phyloP scores from a whole-genome alignment of 2,113 vertebrate genomes.

The Cyanoramphus novaezelandiae region DNA sequence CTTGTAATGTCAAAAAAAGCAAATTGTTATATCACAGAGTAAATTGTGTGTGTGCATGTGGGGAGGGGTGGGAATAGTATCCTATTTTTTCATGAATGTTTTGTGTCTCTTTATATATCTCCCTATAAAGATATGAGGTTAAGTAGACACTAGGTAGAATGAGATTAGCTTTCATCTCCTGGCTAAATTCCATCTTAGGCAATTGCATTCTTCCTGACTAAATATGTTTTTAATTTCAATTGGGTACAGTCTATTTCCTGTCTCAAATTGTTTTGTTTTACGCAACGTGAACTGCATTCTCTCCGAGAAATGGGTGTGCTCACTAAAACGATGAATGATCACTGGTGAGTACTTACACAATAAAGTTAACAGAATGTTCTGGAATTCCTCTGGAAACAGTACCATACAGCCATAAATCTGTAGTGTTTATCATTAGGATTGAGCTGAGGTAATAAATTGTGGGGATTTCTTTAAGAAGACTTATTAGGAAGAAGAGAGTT shows the following conservation, averaged over 20 bases:
- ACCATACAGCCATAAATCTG: not conserved
- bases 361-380: not conserved
- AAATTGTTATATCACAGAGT: not conserved
- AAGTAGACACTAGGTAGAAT: not conserved
- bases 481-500: not conserved
- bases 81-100: not conserved
- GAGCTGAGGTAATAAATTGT: not conserved
- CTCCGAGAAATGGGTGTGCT: not conserved
- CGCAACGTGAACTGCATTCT: not conserved
- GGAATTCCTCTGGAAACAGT: not conserved
- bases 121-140: not conserved
- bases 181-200: constrained; percentile 12
- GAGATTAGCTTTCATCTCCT: constrained; percentile 33
- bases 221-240: constrained; percentile 24
- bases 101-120: not conserved
- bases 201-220: constrained; percentile 46
- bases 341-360: not conserved
- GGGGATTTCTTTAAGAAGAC: not conserved
- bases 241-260: constrained; percentile 26
- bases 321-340: not conserved
- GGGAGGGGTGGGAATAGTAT: not conserved
- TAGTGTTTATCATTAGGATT: not conserved
- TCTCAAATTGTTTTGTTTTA: not conserved
- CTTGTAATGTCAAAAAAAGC: not conserved
- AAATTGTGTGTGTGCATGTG: not conserved